These are phyloP conservation scores for Pachydiplax longipennis DNA, from an alignment of 2,888 invertebrate genomes.

Conservation along the genomic window DNA sequence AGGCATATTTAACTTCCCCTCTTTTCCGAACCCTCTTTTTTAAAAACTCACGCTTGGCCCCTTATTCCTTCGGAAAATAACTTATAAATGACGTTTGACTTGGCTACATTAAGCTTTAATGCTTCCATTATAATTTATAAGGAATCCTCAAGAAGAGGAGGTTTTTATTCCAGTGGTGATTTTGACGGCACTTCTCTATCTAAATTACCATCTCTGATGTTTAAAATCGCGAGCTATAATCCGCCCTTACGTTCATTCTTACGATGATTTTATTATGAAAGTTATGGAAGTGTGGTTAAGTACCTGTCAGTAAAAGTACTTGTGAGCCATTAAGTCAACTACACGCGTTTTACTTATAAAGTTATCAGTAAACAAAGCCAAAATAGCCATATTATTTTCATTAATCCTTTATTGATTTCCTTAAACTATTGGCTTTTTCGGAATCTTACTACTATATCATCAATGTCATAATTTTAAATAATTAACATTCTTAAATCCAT, in stretches of 20 bases:
- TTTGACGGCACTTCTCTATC: background rate
- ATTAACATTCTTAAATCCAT: no score
- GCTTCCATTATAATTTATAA: conserved; percentile 36
- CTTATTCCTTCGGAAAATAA: background rate
- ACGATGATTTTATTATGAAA: background rate
- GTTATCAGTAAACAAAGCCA: no score
- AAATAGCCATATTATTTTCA: no score
- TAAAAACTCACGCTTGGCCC: background rate
- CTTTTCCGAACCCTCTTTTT: background rate
- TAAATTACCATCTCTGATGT: background rate
- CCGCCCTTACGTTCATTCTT: background rate
- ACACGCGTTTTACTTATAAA: no score
- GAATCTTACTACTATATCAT: no score
- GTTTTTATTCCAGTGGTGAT: background rate
- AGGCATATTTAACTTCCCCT: background rate
- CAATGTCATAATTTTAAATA: no score
- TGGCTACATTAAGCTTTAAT: conserved; percentile 33
- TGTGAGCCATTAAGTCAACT: no score
- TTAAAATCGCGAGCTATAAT: background rate
- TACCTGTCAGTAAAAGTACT: no score
- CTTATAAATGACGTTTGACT: conserved; percentile 19
- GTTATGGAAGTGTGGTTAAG: no score
- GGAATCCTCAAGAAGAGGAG: background rate
- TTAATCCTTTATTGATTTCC: no score
- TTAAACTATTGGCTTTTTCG: no score